A percentile compares a stretch with the other conserved stretches of the same genome.
Conservation (phyloP, 2,113 vertebrate genomes). For the Elaphurus davidianus region DNA sequence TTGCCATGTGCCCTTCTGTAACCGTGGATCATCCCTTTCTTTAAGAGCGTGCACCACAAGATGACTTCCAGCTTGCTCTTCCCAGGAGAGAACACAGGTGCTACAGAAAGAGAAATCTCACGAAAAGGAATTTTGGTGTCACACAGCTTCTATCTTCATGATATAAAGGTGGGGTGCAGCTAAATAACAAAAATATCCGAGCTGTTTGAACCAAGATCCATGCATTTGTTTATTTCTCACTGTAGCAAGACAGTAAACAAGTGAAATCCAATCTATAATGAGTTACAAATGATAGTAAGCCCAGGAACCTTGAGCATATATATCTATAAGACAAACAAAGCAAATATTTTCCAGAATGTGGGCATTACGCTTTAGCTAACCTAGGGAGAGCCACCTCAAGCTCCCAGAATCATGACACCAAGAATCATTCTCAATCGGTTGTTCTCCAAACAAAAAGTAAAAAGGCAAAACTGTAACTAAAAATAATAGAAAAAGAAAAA, state of each 20-base stretch:
- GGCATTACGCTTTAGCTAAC: background rate
- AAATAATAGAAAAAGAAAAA: background rate
- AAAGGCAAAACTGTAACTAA: slow-evolving; percentile 21
- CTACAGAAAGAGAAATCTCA: background rate
- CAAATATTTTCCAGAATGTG: background rate
- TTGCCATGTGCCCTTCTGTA: background rate
- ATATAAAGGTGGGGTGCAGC: background rate
- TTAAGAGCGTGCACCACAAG: background rate
- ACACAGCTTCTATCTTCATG: background rate
- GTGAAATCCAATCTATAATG: background rate
- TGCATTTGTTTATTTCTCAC: slow-evolving; percentile 53
- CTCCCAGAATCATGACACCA: background rate
- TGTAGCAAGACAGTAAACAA: background rate
- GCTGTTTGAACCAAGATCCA: background rate
- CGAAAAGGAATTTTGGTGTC: background rate
- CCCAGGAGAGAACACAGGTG: background rate
- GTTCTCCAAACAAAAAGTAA: background rate
- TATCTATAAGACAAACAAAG: slow-evolving; percentile 35
- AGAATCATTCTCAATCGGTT: background rate
- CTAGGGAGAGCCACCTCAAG: background rate
- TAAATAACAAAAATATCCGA: background rate
- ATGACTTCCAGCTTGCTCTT: background rate
- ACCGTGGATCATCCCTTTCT: background rate
- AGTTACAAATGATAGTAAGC: slow-evolving; percentile 10
- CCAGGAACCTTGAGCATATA: background rate